Evolutionary conservation across 2,888 invertebrate genomes (phyloP), one percentile per base, ranked within the genome.

Genomic region (Fragum fragum): DNA sequence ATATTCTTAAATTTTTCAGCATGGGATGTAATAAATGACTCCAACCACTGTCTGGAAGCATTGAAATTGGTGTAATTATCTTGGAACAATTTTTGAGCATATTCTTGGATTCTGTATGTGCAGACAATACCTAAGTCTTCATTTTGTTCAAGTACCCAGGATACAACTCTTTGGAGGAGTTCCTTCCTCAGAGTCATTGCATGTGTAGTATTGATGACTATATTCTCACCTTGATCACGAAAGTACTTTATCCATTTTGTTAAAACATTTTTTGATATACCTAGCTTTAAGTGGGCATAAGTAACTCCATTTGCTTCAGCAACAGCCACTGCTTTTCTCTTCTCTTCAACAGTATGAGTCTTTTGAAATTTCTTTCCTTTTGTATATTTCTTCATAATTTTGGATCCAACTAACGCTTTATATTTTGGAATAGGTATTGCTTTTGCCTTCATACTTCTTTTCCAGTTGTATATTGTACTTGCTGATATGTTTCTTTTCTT

Each of bases 401-500:
- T 83, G 7, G 76, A 74, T 18, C 80, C 76, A 9, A 83, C 80
- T 32, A 77, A 57, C 18, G 83, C 83, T 59, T 80, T 83, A 53
- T 68, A 83, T 39, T 77, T 80, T 42, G 83, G 83, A 26, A 83
- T 83, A 26, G 83, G 83, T 53, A 83, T 80, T 2, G 83, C 61
- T 28, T 83, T 83, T 23, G 79, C 79, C 55, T 75, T 52, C 83
- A 83, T 83, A 16, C 75, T 68, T 36, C 73, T 79, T 57, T 77
- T 81, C 85, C 85, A 85, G 18, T 52, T 70, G 39, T 79, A 73
- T 21, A 85, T 76, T 18, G 85, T 85, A 55, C 81, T 81, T 28
- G 79, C 73, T 47, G 85, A 82, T 52, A 85, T 85, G 55, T 85
- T 85, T 61, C 82, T 73, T 55, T 80, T 85, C 63, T 79, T 82